These are phyloP conservation scores for Bruchidius siliquastri DNA, from an alignment of 2,888 invertebrate genomes.

Conservation along the genomic window DNA sequence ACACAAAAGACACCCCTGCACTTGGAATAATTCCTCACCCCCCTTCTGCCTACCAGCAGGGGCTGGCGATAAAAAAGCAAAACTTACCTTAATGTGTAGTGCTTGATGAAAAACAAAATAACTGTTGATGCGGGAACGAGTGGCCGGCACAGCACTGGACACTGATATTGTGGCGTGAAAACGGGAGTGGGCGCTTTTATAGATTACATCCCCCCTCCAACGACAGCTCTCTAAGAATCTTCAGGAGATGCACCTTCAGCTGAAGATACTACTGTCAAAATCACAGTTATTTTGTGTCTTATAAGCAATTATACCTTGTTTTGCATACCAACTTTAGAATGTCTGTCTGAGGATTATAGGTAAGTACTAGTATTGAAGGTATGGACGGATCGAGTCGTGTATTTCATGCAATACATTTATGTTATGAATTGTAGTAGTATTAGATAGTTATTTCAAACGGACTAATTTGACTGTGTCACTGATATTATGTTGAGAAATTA, in stretches of 20 bases:
- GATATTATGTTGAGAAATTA: no score
- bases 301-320: neutral
- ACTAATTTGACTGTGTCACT: no score
- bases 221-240: neutral
- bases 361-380: no score
- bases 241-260: neutral
- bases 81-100: conserved; percentile 11
- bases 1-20: neutral
- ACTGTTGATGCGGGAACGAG: neutral
- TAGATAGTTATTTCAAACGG: no score
- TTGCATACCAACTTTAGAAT: neutral
- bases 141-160: conserved; percentile 28
- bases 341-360: neutral
- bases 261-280: neutral
- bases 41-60: neutral
- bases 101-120: neutral
- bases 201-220: conserved; percentile 25
- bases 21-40: neutral
- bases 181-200: conserved; percentile 31
- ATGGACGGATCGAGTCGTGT: no score
- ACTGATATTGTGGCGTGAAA: conserved; percentile 27
- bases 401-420: no score
- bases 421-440: no score
- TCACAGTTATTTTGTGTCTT: neutral
- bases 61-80: neutral